Evolutionary conservation across 1,140 invertebrate species (phyloP), one percentile per base, ranked within the genome.

Genomic region (Aradophagus sp.): DNA sequence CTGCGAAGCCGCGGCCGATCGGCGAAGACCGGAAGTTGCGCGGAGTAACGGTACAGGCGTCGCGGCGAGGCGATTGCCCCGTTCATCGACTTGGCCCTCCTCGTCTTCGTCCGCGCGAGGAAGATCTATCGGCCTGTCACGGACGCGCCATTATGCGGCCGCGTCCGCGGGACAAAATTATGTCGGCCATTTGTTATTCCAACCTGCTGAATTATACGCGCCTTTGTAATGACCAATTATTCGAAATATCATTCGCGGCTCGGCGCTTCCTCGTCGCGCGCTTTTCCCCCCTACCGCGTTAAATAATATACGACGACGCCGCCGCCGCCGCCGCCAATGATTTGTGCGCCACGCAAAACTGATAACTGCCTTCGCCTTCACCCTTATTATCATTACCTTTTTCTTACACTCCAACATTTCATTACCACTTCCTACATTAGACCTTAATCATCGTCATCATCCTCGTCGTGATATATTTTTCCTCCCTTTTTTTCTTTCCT

Each of bases 201-300:
- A 26, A 36, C 36, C 62, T 44, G 62, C 53, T 67, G 62, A 67
- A 67, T 58, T 67, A 67, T 67, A 67, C 17, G 53, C 62, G 36
- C 10, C 44, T 53, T 52, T 52, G 53, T 58, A 67, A 67, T 58
- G 62, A 67, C 62, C 62, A 67, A 67, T 67, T 67, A 67, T 58
- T 67, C 45, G 62, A 67, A 58, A 67, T 67, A 67, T 67, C 62
- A 67, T 67, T 67, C 53, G 42, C 50, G 52, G 26, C 19, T 20
- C 20, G 29, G 20, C 36, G 38, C 52, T 67, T 67, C 62, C 62
- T 48, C 31, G 42, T 41, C 19, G 32, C 14, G 29, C 56, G 55
- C 55, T 65, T 63, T 5, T 36, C 39, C 11, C 39, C 5, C 20
- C 11, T 5, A 34, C 17, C 15, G 34, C 32, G 48, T 39, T 29